Conservation (phyloP, 2,888 invertebrate genomes). For the Coelogynopora nodosa region DNA sequence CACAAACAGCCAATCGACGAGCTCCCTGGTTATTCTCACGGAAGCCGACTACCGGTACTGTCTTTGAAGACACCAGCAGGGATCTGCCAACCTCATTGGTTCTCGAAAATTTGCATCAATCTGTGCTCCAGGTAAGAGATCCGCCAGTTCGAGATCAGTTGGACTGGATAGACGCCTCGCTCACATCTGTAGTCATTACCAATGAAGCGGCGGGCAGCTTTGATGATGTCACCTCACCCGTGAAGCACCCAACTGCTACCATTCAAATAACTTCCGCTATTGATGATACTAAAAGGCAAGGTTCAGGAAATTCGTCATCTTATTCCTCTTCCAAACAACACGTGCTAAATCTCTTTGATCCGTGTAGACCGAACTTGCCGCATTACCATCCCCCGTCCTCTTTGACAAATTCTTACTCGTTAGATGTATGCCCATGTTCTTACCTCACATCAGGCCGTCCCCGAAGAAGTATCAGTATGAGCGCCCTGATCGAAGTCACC, state of each 20-base stretch:
- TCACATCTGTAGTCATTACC: background rate
- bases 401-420: background rate
- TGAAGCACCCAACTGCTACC: background rate
- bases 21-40: background rate
- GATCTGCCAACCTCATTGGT: background rate
- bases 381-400: background rate
- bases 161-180: slow-evolving; percentile 10
- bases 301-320: background rate
- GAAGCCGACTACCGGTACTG: background rate
- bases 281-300: background rate
- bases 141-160: background rate
- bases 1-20: background rate
- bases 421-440: background rate
- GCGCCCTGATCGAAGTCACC: background rate
- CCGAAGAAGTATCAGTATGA: background rate
- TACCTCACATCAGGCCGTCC: background rate
- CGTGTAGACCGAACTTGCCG: background rate
- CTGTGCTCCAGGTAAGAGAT: slow-evolving; percentile 8
- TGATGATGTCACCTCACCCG: background rate
- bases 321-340: background rate
- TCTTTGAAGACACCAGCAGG: background rate
- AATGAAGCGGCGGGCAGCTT: background rate
- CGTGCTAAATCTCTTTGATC: slow-evolving; percentile 1
- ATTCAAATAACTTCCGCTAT: no score
- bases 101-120: background rate